Percentiles rank a stretch among this genome's conserved stretches.
phyloP scores from a whole-genome alignment of 2,888 invertebrate species.

The Corbicula japonica region DNA sequence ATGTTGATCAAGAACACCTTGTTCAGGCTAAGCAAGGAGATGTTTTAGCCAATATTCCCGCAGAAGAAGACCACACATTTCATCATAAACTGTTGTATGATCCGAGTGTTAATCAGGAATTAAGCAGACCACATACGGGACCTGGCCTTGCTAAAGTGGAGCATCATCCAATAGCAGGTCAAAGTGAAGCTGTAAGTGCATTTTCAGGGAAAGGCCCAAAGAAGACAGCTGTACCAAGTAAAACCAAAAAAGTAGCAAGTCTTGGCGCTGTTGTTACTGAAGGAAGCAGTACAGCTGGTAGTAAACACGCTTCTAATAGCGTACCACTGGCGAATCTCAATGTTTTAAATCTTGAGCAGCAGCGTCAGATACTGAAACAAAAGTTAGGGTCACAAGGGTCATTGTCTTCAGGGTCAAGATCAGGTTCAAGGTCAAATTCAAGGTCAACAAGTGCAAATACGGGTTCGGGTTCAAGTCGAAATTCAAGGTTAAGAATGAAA shows the following conservation, averaged over 20 bases:
- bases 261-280: slow-evolving; percentile 7
- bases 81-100: too few relatives aligned
- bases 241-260: slow-evolving; percentile 22
- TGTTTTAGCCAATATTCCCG: slow-evolving; percentile 20
- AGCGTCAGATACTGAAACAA: slow-evolving; percentile 11
- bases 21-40: slow-evolving; percentile 15
- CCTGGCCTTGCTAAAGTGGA: neutral
- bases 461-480: slow-evolving; percentile 38
- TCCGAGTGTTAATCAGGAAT: too few relatives aligned
- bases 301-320: slow-evolving; percentile 6
- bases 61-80: too few relatives aligned
- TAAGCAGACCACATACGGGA: slow-evolving; percentile 13
- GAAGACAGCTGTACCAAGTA: neutral
- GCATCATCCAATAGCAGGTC: neutral
- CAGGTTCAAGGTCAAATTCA: slow-evolving; percentile 20
- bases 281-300: too few relatives aligned
- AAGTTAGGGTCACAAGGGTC: slow-evolving; percentile 44
- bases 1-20: slow-evolving; percentile 1
- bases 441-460: slow-evolving; percentile 25
- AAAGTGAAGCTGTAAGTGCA: slow-evolving; percentile 18
- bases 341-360: slow-evolving; percentile 15
- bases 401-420: slow-evolving; percentile 25
- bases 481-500: slow-evolving; percentile 14
- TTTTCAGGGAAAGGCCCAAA: slow-evolving; percentile 25
- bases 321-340: slow-evolving; percentile 16